Evolutionary conservation across 2,888 invertebrate genomes (phyloP), one percentile per base, ranked within the genome.

Genomic region (Cremastinae sp.): DNA sequence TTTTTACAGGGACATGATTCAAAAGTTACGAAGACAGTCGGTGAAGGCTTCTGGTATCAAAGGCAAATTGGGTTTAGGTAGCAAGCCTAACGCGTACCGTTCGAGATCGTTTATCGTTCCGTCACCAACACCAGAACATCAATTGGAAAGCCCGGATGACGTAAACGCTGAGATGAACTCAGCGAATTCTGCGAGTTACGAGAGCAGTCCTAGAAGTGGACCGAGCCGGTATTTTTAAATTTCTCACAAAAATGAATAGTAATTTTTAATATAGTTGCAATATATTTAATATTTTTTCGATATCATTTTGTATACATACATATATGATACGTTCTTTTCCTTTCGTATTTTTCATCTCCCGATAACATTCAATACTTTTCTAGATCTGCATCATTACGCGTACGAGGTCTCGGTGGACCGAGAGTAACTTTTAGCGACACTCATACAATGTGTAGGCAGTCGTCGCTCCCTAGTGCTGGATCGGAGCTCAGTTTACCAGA

Each of bases 11-110:
- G 98, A 98, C 88, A 96, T 98, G 94, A 96, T 98, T 81, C 97
- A 98, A 89, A 96, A 95, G 88, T 90, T 97, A 39, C 92, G 96
- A 22, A 92, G 96, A 20, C 96, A 97, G 89, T 96, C 96, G 84
- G 94, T 96, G 10, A 94, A 94, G 83, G 94, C 95, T 0, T 93
- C 94, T 8, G 93, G 95, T 14, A 94, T 96, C 81, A 95, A 95
- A 87, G 95, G 95, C 82, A 96, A 96, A 90, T 91, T 95, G 77
- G 94, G 95, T 0, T 90, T 95, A 41, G 94, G 93, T 12, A 90
- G 91, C 83, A 90, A 92, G 89, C 85, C 91, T 82, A 90, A 91
- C 82, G 93, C 95, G 12, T 94, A 94, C 88, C 92, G 96, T 77
- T 95, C 95, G 28, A 92, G 94, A 83, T 95, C 96, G 0, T 95